These are phyloP conservation scores for Caenorhabditis virilis DNA, from an alignment of 2,888 invertebrate genomes.

Conservation along the genomic window DNA sequence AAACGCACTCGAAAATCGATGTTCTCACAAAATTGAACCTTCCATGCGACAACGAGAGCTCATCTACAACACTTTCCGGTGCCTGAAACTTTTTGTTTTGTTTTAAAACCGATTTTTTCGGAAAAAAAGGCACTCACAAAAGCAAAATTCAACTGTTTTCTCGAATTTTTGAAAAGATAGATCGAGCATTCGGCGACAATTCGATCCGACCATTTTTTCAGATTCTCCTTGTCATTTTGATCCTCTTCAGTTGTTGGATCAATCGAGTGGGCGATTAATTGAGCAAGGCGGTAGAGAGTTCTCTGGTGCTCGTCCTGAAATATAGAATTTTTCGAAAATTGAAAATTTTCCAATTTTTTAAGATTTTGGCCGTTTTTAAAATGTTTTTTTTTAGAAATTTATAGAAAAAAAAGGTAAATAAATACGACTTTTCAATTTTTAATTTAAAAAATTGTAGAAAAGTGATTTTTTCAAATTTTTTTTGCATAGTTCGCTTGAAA, in stretches of 20 bases:
- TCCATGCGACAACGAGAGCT: constrained; percentile 17
- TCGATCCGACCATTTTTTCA: constrained; percentile 31
- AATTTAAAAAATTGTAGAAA: no score
- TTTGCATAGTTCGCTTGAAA: no score
- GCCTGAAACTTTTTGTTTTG: constrained; percentile 11
- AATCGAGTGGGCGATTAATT: constrained; percentile 17
- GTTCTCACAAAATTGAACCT: constrained; percentile 22
- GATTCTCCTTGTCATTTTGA: constrained; percentile 4
- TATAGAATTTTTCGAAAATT: no score
- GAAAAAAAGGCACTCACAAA: constrained; percentile 23
- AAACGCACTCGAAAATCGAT: constrained; percentile 21
- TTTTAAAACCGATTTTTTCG: neutral
- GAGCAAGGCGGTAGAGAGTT: constrained; percentile 6
- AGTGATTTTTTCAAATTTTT: no score
- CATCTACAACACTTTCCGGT: constrained; percentile 24
- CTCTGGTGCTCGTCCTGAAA: no score
- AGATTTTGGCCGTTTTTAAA: no score
- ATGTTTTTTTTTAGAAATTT: no score
- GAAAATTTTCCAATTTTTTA: no score
- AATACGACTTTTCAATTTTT: no score
- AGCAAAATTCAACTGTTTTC: constrained; percentile 10
- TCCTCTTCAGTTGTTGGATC: constrained; percentile 2
- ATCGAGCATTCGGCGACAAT: no score
- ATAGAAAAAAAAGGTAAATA: no score
- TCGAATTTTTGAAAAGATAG: constrained; percentile 9